Conservation (phyloP, 2,113 vertebrate species). For the Zosterops lateralis region DNA sequence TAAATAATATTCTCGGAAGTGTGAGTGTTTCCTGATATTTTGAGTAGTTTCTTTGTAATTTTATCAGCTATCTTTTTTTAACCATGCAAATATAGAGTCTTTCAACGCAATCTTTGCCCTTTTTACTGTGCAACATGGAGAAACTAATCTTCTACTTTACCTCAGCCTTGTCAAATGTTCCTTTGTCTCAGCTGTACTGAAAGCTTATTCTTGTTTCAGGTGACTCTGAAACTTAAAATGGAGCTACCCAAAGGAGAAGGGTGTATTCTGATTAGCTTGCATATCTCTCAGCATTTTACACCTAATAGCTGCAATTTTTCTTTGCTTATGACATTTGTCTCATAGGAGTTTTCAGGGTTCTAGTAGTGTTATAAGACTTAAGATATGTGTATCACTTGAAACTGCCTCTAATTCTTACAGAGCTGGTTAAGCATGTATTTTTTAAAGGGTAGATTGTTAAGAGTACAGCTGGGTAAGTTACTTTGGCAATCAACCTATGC, state of each 20-base stretch:
- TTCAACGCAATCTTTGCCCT: not conserved
- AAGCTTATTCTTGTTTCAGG: not conserved
- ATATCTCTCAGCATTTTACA: not conserved
- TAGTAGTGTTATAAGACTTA: not conserved
- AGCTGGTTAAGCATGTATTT: not conserved
- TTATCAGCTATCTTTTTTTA: not conserved
- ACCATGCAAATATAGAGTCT: not conserved
- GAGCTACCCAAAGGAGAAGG: not conserved
- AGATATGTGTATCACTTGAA: not conserved
- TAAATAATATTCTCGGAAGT: not conserved
- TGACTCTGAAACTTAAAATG: not conserved
- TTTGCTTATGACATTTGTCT: not conserved
- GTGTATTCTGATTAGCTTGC: not conserved
- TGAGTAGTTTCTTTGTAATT: not conserved
- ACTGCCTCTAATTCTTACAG: not conserved
- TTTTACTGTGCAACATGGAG: not conserved
- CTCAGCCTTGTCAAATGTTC: not conserved
- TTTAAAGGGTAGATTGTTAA: not conserved
- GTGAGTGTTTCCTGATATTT: not conserved
- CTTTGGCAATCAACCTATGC: not conserved
- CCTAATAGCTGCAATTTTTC: not conserved
- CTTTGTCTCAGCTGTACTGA: not conserved
- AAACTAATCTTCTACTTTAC: not conserved
- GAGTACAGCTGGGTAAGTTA: not conserved
- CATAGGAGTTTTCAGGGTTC: not conserved